Conservation (phyloP, 2,888 invertebrate species). For the Eupelmus urozonus region DNA sequence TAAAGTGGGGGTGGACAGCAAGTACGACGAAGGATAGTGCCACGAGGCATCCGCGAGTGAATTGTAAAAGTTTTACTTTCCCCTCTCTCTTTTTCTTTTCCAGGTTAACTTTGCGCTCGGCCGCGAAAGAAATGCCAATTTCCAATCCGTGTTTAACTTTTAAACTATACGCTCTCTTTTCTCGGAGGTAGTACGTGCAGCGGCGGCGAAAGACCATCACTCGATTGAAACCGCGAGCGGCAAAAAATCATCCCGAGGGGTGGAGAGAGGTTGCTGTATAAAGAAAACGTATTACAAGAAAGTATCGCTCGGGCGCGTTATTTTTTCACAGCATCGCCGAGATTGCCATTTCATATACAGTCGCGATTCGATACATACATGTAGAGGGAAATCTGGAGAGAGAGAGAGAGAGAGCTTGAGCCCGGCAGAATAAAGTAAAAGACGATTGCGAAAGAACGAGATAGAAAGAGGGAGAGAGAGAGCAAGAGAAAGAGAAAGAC, state of each 20-base stretch:
- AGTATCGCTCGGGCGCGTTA: conserved; percentile 29
- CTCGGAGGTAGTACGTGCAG: neutral
- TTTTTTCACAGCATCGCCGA: conserved; percentile 36
- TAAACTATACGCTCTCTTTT: conserved; percentile 63
- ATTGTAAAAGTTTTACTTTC: conserved; percentile 66
- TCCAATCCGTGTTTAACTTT: conserved; percentile 71
- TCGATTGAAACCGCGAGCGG: conserved; percentile 35
- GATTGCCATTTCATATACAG: conserved; percentile 38
- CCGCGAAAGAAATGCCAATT: conserved; percentile 68
- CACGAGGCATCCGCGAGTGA: conserved; percentile 55
- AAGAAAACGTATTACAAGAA: conserved; percentile 25
- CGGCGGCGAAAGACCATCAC: conserved; percentile 13
- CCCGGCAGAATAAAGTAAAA: conserved; percentile 52
- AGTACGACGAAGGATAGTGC: conserved; percentile 20
- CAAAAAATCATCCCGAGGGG: neutral
- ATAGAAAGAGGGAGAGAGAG: conserved; percentile 17
- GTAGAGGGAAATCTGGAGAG: neutral
- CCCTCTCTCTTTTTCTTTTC: conserved; percentile 24
- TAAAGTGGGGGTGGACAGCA: neutral
- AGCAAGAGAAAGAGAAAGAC: conserved; percentile 29
- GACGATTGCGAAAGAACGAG: conserved; percentile 24
- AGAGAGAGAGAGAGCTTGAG: conserved; percentile 49
- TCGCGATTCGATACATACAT: neutral
- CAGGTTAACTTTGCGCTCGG: conserved; percentile 60
- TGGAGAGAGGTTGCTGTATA: too few relatives aligned